Conservation (phyloP, 92 coral and sea anemone species). For the Plumapathes pennacea region DNA sequence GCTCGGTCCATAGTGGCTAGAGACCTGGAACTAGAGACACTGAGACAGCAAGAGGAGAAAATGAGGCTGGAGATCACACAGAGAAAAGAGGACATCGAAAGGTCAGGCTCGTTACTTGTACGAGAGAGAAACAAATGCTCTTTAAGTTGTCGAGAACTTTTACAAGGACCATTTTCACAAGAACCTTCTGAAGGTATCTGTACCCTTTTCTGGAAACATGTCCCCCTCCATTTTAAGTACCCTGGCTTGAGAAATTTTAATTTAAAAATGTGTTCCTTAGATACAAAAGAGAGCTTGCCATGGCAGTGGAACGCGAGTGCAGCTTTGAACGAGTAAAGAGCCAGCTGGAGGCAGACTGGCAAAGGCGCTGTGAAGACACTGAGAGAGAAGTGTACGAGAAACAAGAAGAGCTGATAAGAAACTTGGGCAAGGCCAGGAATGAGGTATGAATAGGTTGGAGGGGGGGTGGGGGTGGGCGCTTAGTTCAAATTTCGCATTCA, state of each 20-base stretch:
- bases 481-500: too few species aligned
- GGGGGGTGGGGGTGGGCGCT: too few species aligned
- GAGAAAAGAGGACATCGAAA: conserved; percentile 70
- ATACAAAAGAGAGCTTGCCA: conserved; percentile 84
- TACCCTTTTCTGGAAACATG: too few species aligned
- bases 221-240: too few species aligned
- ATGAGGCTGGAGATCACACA: conserved; percentile 75
- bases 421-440: conserved; percentile 74
- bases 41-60: conserved; percentile 88
- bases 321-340: conserved; percentile 69
- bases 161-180: not conserved
- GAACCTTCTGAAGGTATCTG: too few species aligned
- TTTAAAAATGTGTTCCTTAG: conserved; percentile 34
- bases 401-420: conserved; percentile 77
- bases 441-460: conserved; percentile 70
- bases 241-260: too few species aligned
- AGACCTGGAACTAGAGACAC: conserved; percentile 85
- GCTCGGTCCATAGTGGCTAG: conserved; percentile 70
- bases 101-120: too few species aligned
- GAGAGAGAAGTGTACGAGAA: conserved; percentile 80
- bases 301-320: conserved; percentile 86
- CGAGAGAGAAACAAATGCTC: too few species aligned
- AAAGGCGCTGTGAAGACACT: conserved; percentile 91
- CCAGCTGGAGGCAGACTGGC: conserved; percentile 93
- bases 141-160: not conserved